These are phyloP conservation scores for Physocephala rufipes DNA, from an alignment of 2,888 invertebrate genomes.

Conservation along the genomic window DNA sequence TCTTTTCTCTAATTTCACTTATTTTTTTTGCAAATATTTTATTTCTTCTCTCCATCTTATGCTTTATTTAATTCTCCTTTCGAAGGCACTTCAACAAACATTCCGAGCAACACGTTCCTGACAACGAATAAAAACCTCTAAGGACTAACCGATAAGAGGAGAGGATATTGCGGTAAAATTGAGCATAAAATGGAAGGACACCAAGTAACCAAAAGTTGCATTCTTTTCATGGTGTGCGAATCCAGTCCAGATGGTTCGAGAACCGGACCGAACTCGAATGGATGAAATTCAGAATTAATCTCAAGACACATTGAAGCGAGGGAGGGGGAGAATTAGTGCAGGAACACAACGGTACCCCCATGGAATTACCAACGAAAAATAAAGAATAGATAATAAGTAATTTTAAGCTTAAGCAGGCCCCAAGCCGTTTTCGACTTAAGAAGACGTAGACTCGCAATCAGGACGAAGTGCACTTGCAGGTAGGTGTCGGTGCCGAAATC, in stretches of 20 bases:
- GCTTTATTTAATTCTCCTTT: slow-evolving; percentile 34
- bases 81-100: slow-evolving; percentile 30
- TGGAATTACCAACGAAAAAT: slow-evolving; percentile 12
- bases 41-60: not conserved
- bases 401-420: slow-evolving; percentile 38
- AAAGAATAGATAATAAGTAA: slow-evolving; percentile 35
- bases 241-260: slow-evolving; percentile 21
- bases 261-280: slow-evolving; percentile 7
- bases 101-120: not conserved
- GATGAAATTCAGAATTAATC: not conserved
- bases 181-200: not conserved
- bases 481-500: too few relatives aligned
- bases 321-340: too few relatives aligned
- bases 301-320: too few relatives aligned
- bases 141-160: too few relatives aligned
- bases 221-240: not conserved
- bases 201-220: slow-evolving; percentile 10
- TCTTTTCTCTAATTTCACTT: slow-evolving; percentile 7
- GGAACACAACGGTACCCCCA: too few relatives aligned
- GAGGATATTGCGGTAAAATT: too few relatives aligned
- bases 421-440: too few relatives aligned
- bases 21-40: slow-evolving; percentile 8
- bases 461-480: too few relatives aligned
- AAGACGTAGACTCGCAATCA: too few relatives aligned
- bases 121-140: not conserved